Evolutionary conservation across 2,888 invertebrate genomes (phyloP), one percentile per base, ranked within the genome.

Genomic region (Mycalesis mineus): DNA sequence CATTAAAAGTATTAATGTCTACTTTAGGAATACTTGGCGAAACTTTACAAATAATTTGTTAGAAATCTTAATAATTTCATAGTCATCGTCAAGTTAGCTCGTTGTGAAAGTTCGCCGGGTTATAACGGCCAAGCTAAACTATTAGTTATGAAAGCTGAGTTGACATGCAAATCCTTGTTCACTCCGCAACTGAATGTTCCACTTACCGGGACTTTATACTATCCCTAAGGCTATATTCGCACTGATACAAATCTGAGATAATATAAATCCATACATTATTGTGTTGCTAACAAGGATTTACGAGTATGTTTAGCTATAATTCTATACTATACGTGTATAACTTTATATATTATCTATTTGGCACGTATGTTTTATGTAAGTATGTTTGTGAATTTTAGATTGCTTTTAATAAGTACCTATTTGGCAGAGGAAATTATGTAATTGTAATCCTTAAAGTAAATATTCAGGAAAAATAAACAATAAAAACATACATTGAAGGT

Each of bases 161-260:
- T 85, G 82, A 81, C 82, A 86, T 83, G 85, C 82, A 88, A 87
- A 85, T 87, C 84, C 78, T 74, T 70, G 77, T 74, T 79, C 78
- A 65, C 61, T 65, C 63, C 59, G 55, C 53, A 55, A 58, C 64
- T 60, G 61, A 58, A 63, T 65, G 61, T 60, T 55, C 60, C 58
- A 60, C 64, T 64, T 65, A 62, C 57, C 57, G 55, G 52, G 45
- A 57, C 44, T 64, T 58, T 60, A 58, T 57, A 37, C 58, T 57
- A 57, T 53, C 53, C 54, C 55, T 58, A 58, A 57, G 33, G 52
- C 42, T 52, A 52, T n/a, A 41, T 42, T 42, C 42, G 6, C 11
- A 52, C 52, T 33, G 42, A 42, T 51, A 50, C 42, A 52, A 52
- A 52, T 42, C 42, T 52, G 15, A 40, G 47, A 33, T 22, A 17